These are phyloP conservation scores for Drosophila mimica DNA, from an alignment of 2,888 invertebrate genomes.

Conservation along the genomic window DNA sequence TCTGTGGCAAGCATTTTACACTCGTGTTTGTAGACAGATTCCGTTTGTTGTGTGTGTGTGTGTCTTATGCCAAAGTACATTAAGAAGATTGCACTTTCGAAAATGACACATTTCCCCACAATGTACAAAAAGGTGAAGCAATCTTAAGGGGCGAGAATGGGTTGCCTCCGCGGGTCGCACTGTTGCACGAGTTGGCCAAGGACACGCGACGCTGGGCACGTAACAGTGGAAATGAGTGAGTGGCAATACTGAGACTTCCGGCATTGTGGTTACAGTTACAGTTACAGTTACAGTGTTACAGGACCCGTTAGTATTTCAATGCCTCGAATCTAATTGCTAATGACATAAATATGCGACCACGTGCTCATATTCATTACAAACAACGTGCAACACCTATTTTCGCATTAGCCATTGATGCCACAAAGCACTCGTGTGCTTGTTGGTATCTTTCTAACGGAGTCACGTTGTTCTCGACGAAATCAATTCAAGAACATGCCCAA, in stretches of 20 bases:
- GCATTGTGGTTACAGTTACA: conserved; percentile 4
- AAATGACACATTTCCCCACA: conserved; percentile 70
- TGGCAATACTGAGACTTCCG: conserved; percentile 33
- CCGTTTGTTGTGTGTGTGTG: conserved; percentile 21
- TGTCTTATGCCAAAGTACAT: conserved; percentile 65
- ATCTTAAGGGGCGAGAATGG: conserved; percentile 7
- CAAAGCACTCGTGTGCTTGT: conserved; percentile 2
- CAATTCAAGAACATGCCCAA: conserved; percentile 62
- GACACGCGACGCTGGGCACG: conserved; percentile 15
- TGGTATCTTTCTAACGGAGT: conserved; percentile 43
- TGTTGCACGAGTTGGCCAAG: conserved; percentile 5
- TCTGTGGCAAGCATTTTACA: neutral
- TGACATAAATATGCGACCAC: conserved; percentile 63
- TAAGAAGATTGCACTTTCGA: conserved; percentile 78
- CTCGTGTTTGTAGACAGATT: conserved; percentile 38
- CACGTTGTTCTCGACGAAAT: conserved; percentile 66
- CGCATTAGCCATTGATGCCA: conserved; percentile 72
- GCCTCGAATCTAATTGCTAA: conserved; percentile 58
- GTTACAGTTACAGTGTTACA: too few relatives aligned
- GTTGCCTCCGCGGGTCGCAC: neutral
- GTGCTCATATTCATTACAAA: conserved; percentile 67
- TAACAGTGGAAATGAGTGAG: conserved; percentile 2
- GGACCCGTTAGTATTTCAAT: conserved; percentile 1
- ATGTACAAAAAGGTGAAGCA: conserved; percentile 43
- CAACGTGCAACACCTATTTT: conserved; percentile 64